phyloP scores from a whole-genome alignment of 2,113 vertebrate genomes.

The Percina caprodes region DNA sequence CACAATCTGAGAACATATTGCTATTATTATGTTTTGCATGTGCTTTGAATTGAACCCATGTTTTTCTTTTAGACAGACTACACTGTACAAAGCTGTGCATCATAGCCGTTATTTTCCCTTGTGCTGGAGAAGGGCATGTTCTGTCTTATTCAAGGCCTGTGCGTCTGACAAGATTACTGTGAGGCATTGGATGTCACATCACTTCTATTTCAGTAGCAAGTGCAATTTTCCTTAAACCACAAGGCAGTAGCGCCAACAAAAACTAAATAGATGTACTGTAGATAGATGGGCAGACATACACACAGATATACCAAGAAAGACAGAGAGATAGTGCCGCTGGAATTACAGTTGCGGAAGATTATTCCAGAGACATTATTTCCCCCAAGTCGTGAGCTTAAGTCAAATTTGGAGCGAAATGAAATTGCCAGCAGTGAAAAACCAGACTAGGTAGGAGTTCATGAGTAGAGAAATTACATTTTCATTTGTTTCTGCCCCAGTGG shows the following conservation, averaged over 20 bases:
- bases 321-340: conserved; percentile 84
- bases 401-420: conserved; percentile 98
- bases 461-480: conserved; percentile 99
- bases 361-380: conserved; percentile 99
- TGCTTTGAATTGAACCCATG: conserved; percentile 23
- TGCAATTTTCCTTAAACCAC: conserved; percentile 90
- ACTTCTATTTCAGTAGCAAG: conserved; percentile 90
- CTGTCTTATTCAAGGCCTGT: conserved; percentile 83
- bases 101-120: conserved; percentile 27
- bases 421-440: conserved; percentile 96
- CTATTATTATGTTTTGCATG: conserved; percentile 47
- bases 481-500: conserved; percentile 97
- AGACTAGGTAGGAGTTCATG: conserved; percentile 99
- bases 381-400: conserved; percentile 97
- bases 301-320: conserved; percentile 55
- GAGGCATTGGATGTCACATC: conserved; percentile 89
- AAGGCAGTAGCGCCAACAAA: conserved; percentile 87
- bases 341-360: conserved; percentile 97
- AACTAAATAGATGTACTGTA: conserved; percentile 67
- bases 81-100: conserved; percentile 47
- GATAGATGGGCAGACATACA: conserved; percentile 60
- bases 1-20: conserved; percentile 16
- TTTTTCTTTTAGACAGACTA: conserved; percentile 41
- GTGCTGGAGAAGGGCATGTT: conserved; percentile 63
- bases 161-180: conserved; percentile 88